Evolutionary conservation across 2,113 vertebrate genomes (phyloP).

Genomic region (Brienomyrus longianalis): DNA sequence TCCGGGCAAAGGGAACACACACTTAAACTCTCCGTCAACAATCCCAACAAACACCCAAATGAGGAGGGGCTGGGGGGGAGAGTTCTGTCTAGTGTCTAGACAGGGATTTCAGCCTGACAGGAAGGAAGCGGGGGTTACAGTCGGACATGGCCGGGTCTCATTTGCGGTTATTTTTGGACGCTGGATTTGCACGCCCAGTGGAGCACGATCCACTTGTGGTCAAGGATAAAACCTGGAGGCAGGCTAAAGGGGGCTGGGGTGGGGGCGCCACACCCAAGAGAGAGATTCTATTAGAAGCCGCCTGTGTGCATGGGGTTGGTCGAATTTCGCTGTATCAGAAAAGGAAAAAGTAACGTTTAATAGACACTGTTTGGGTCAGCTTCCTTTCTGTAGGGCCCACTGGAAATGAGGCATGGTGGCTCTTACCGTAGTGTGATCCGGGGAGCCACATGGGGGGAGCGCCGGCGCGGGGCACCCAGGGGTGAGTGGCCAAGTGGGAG

Average conservation of each 20-base stretch:
- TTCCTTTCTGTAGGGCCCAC: background rate
- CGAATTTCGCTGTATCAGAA: background rate
- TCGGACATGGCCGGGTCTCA: conserved; percentile 10
- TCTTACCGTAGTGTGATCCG: conserved; percentile 71
- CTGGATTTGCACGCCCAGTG: conserved; percentile 10
- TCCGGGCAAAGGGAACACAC: conserved; percentile 11
- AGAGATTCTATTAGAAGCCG: background rate
- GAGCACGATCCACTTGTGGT: background rate
- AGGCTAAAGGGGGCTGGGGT: background rate
- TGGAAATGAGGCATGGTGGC: background rate
- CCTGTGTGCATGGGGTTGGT: background rate
- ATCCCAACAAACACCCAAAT: background rate
- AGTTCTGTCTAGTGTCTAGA: conserved; percentile 35
- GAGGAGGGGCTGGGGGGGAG: too few species aligned
- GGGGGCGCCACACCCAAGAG: background rate
- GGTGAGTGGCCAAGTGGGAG: conserved; percentile 79
- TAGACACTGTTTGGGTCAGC: background rate
- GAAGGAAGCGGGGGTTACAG: conserved; percentile 16
- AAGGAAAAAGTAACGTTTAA: background rate
- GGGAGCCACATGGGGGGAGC: conserved; percentile 89
- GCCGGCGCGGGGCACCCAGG: conserved; percentile 82
- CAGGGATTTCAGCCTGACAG: conserved; percentile 13
- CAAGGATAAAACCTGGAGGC: background rate
- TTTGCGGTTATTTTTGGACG: conserved; percentile 32
- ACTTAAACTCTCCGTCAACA: background rate